Conservation (phyloP, 2,888 invertebrate species). For the Neelides folsomi region DNA sequence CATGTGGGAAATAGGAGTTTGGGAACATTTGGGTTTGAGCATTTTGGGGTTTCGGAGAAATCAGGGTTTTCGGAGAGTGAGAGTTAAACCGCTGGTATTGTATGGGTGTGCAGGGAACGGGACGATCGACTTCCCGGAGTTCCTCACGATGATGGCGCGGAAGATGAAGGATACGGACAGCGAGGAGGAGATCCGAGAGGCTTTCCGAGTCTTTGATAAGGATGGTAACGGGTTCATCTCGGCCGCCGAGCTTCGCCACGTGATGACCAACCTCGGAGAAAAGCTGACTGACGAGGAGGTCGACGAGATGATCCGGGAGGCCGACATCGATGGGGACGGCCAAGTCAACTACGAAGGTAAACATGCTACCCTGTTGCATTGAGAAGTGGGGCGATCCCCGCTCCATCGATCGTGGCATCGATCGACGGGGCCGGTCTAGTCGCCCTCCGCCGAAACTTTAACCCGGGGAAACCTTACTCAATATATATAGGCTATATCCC, state of each 20-base stretch:
- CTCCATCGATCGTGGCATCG: background rate
- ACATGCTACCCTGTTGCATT: constrained; percentile 1
- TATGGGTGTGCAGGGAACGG: constrained; percentile 43
- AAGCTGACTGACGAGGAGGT: constrained; percentile 98
- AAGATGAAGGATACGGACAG: constrained; percentile 99
- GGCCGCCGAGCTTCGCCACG: constrained; percentile 94
- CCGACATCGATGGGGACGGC: constrained; percentile 97
- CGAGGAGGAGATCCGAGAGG: constrained; percentile 98
- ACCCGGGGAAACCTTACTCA: too few species aligned
- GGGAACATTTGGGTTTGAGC: too few species aligned
- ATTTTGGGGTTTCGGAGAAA: too few species aligned
- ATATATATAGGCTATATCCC: too few species aligned
- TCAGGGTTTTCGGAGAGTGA: too few species aligned
- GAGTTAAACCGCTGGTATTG: too few species aligned
- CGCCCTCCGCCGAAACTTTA: background rate
- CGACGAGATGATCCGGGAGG: constrained; percentile 98
- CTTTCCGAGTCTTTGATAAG: constrained; percentile 98
- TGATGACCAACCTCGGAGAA: constrained; percentile 99
- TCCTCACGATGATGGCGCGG: constrained; percentile 99
- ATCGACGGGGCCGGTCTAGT: constrained; percentile 1
- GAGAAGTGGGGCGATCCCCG: constrained; percentile 2
- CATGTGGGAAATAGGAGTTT: background rate
- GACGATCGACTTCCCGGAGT: constrained; percentile 99
- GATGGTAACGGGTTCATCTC: constrained; percentile 99
- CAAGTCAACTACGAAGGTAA: constrained; percentile 84